Conservation (phyloP, 2,113 vertebrate species). For the Amphilophus citrinellus region DNA sequence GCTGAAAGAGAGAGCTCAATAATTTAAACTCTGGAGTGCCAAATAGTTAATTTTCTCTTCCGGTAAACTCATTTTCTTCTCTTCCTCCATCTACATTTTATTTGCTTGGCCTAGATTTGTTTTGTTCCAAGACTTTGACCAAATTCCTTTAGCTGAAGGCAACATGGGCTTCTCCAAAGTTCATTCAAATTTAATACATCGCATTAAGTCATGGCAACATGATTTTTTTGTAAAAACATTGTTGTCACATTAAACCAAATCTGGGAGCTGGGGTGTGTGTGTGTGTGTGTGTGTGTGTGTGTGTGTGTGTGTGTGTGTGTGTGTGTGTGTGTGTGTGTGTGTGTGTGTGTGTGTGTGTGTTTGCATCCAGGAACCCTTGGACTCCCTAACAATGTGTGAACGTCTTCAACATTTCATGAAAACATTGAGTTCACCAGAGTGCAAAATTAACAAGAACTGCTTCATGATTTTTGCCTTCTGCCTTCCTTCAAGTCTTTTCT, state of each 20-base stretch:
- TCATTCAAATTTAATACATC: conserved; percentile 21
- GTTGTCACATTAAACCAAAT: neutral
- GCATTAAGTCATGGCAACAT: neutral
- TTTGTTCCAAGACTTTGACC: conserved; percentile 30
- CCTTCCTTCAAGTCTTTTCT: neutral
- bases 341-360: too few relatives aligned
- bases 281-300: too few relatives aligned
- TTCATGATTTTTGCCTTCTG: neutral
- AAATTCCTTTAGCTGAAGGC: conserved; percentile 40
- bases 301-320: too few relatives aligned
- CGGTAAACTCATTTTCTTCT: conserved; percentile 25
- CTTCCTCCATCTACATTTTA: conserved; percentile 31
- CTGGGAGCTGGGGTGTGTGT: too few relatives aligned
- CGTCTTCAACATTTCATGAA: conserved; percentile 20
- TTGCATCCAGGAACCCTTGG: neutral
- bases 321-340: too few relatives aligned
- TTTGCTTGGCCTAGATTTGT: conserved; percentile 39
- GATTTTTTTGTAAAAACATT: conserved; percentile 1
- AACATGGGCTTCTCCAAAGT: neutral
- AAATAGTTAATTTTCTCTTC: neutral
- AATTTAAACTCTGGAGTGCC: conserved; percentile 18
- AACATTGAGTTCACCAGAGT: neutral
- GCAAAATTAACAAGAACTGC: neutral
- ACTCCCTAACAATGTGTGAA: neutral
- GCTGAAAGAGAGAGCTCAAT: conserved; percentile 1